phyloP scores from a whole-genome alignment of 2,113 vertebrate genomes.

The Dicerorhinus sumatrensis region DNA sequence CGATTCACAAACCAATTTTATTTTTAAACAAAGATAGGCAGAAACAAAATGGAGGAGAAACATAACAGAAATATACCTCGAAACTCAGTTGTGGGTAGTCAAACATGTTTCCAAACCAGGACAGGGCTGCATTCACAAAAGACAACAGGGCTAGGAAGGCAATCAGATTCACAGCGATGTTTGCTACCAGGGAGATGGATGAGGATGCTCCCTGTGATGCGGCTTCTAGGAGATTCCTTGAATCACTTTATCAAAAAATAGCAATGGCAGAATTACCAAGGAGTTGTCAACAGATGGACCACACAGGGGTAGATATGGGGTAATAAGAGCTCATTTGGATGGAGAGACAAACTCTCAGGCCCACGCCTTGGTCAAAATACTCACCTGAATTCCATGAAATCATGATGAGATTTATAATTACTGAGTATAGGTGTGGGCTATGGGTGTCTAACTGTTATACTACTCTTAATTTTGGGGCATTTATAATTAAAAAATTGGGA shows the following conservation, averaged over 20 bases:
- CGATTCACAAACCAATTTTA: neutral
- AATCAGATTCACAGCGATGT: constrained; percentile 90
- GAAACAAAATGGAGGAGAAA: neutral
- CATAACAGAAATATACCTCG: constrained; percentile 85
- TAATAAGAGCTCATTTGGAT: neutral
- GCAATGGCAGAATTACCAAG: constrained; percentile 53
- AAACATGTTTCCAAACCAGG: constrained; percentile 93
- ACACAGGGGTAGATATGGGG: neutral
- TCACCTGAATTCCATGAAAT: neutral
- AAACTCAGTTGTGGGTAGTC: constrained; percentile 93
- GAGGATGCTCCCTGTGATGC: constrained; percentile 90
- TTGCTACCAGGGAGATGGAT: constrained; percentile 89
- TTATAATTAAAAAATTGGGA: constrained; percentile 34
- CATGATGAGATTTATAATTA: neutral
- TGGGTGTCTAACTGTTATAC: neutral
- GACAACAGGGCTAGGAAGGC: constrained; percentile 91
- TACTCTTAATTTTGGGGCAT: neutral
- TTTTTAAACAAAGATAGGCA: neutral
- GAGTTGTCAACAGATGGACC: neutral
- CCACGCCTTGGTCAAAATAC: neutral
- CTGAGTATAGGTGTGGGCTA: neutral
- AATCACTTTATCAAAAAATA: constrained; percentile 85
- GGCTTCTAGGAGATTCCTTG: constrained; percentile 91
- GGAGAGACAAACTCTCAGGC: neutral
- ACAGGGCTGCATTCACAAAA: constrained; percentile 90